phyloP scores from a whole-genome alignment of 2,113 vertebrate species.

The Sigmodon hispidus region DNA sequence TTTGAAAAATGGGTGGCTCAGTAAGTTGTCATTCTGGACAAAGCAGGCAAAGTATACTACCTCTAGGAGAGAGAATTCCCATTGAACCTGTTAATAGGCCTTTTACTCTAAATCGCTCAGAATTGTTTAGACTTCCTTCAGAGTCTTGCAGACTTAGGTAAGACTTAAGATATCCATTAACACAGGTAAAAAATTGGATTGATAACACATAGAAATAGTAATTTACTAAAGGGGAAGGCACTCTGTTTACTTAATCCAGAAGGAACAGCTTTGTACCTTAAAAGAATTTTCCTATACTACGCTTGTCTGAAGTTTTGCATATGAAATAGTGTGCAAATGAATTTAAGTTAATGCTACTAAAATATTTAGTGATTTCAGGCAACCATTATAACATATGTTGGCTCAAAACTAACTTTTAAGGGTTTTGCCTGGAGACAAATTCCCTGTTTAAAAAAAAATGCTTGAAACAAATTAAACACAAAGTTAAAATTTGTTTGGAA shows the following conservation, averaged over 20 bases:
- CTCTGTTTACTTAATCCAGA: constrained; percentile 26
- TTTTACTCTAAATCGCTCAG: constrained; percentile 48
- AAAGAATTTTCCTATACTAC: constrained; percentile 54
- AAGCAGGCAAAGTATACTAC: background rate
- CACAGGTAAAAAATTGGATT: background rate
- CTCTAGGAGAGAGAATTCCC: background rate
- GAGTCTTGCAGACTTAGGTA: background rate
- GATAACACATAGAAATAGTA: background rate
- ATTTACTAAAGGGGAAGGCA: background rate
- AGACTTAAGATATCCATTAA: constrained; percentile 23
- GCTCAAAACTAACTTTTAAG: constrained; percentile 75
- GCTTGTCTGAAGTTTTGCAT: constrained; percentile 57
- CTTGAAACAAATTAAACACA: constrained; percentile 80
- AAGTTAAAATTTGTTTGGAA: constrained; percentile 81
- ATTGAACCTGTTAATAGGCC: constrained; percentile 25
- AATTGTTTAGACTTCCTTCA: constrained; percentile 58
- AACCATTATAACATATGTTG: constrained; percentile 71
- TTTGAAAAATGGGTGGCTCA: constrained; percentile 7
- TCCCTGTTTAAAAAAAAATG: constrained; percentile 67
- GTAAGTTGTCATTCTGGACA: background rate
- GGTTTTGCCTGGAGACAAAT: constrained; percentile 77
- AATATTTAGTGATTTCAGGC: constrained; percentile 75
- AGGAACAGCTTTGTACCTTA: background rate
- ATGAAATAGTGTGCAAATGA: constrained; percentile 75
- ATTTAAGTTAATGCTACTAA: constrained; percentile 75